These are phyloP conservation scores for Dreissena rostriformis DNA, from an alignment of 1,140 invertebrate species.

Conservation along the genomic window DNA sequence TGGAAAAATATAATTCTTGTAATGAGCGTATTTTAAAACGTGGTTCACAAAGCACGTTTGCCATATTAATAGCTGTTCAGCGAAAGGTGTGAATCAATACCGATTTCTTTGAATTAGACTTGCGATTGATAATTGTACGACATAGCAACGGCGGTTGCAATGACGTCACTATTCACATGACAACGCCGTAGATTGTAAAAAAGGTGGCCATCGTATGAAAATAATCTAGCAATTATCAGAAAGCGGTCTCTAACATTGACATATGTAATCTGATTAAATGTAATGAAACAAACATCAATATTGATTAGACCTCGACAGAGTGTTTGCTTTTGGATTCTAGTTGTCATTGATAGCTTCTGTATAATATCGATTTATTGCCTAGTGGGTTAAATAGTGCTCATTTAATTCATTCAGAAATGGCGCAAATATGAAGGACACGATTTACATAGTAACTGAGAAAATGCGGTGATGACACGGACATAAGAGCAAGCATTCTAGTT, in stretches of 20 bases:
- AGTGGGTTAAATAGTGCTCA: too few relatives aligned
- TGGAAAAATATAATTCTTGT: too few relatives aligned
- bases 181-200: neutral
- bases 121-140: neutral
- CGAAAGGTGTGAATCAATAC: neutral
- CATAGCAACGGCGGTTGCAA: neutral
- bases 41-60: too few relatives aligned
- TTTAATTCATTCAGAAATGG: too few relatives aligned
- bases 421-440: too few relatives aligned
- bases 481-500: too few relatives aligned
- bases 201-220: neutral
- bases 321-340: neutral
- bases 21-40: too few relatives aligned
- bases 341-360: too few relatives aligned
- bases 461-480: too few relatives aligned
- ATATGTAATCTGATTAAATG: neutral
- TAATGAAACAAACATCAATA: constrained; percentile 5
- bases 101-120: neutral
- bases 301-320: neutral
- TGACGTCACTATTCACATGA: neutral
- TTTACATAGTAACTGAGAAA: too few relatives aligned
- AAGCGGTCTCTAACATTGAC: neutral
- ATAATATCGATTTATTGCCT: too few relatives aligned
- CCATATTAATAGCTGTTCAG: too few relatives aligned
- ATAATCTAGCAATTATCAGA: neutral